Conservation (phyloP, 2,888 invertebrate species). For the Flexamia atlantica region DNA sequence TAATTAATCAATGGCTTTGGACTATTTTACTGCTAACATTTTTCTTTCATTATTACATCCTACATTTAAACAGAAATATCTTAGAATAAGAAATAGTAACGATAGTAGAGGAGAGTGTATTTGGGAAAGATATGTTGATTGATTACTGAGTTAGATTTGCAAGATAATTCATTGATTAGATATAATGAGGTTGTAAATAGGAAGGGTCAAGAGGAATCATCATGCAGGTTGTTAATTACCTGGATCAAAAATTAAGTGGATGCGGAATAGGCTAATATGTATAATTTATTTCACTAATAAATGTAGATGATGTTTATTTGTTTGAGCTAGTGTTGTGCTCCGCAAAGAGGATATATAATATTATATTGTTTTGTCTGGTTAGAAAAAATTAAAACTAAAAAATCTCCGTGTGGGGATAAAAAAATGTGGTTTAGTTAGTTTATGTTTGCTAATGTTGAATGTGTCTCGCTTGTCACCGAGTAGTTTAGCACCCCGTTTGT, state of each 20-base stretch:
- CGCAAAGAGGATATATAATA: conserved; percentile 17
- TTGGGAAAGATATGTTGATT: neutral
- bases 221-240: conserved; percentile 60
- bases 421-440: conserved; percentile 45
- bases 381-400: conserved; percentile 24
- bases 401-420: conserved; percentile 32
- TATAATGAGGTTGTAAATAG: conserved; percentile 9
- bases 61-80: neutral
- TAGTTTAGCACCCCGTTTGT: conserved; percentile 13
- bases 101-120: neutral
- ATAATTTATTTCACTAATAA: conserved; percentile 42
- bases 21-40: conserved; percentile 22
- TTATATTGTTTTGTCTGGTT: neutral
- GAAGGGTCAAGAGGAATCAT: neutral
- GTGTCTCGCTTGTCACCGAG: conserved; percentile 6
- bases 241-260: conserved; percentile 58
- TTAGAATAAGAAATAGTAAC: neutral
- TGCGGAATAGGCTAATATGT: conserved; percentile 38
- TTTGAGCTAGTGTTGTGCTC: conserved; percentile 33
- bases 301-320: conserved; percentile 46
- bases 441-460: neutral
- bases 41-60: conserved; percentile 9
- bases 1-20: neutral
- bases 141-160: neutral
- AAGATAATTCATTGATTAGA: neutral